Percentiles rank a stretch among this genome's conserved stretches.
phyloP scores from a whole-genome alignment of 2,797 vertebrate genomes.

The Argya squamiceps region DNA sequence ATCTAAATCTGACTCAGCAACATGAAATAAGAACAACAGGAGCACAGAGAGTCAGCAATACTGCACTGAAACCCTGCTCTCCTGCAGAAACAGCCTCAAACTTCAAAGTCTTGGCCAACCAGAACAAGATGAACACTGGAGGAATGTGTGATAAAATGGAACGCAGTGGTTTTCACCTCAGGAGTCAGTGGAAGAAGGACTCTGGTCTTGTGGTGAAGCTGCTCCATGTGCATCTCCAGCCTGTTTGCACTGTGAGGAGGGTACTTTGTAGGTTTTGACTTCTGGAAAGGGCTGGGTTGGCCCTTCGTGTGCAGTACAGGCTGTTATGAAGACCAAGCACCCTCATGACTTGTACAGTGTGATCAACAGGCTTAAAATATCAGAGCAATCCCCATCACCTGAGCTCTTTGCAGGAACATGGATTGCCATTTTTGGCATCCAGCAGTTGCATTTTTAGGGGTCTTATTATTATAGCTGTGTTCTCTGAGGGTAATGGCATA shows the following conservation, averaged over 20 bases:
- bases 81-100: not conserved
- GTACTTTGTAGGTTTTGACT: not conserved
- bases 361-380: slow-evolving; percentile 14
- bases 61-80: not conserved
- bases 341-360: not conserved
- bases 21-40: not conserved
- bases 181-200: not conserved
- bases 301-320: not conserved
- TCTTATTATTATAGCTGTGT: not conserved
- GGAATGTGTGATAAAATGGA: not conserved
- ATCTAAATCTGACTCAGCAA: not conserved
- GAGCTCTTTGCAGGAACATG: not conserved
- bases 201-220: not conserved
- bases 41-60: not conserved
- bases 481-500: not conserved
- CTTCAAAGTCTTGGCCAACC: not conserved
- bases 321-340: not conserved
- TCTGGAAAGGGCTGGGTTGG: not conserved
- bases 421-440: not conserved
- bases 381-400: slow-evolving; percentile 18
- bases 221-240: not conserved
- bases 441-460: slow-evolving; percentile 31
- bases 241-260: not conserved
- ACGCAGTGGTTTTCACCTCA: not conserved
- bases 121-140: not conserved